A percentile compares a stretch with the other conserved stretches of the same genome.
These are phyloP conservation scores for Drosophila nikananu DNA, from an alignment of 1,140 invertebrate genomes.

Conservation along the genomic window DNA sequence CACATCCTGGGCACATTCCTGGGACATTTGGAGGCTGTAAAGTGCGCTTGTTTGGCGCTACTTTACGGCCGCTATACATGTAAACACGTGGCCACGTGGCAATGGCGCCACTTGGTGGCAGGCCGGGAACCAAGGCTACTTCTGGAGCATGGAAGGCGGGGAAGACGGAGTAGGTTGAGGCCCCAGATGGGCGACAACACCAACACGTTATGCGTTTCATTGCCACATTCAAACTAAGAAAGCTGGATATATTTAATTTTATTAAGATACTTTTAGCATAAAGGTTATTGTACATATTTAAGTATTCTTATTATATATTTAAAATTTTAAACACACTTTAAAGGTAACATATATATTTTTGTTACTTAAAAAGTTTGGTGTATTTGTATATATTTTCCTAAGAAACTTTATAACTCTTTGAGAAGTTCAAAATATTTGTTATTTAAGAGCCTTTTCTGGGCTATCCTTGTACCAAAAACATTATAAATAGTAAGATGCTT, in stretches of 20 bases:
- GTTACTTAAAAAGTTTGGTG: no score
- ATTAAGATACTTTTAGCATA: neutral
- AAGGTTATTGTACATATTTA: no score
- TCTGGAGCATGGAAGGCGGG: neutral
- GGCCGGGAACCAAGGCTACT: constrained; percentile 5
- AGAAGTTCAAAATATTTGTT: no score
- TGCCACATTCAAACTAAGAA: constrained; percentile 30
- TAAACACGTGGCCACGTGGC: constrained; percentile 63
- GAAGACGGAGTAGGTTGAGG: neutral
- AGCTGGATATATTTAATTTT: neutral
- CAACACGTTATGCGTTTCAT: constrained; percentile 54
- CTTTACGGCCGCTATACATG: constrained; percentile 62
- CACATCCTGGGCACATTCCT: neutral
- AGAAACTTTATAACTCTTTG: no score
- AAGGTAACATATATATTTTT: no score
- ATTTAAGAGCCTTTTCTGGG: no score
- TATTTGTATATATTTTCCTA: no score
- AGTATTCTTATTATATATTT: no score
- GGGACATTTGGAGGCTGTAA: constrained; percentile 56
- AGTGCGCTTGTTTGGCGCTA: constrained; percentile 63
- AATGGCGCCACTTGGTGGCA: constrained; percentile 39
- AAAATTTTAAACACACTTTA: no score
- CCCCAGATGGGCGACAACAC: constrained; percentile 43
- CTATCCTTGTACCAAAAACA: no score
- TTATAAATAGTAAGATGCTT: no score